Evolutionary conservation across 2,797 vertebrate genomes (phyloP).

Genomic region (Artibeus lituratus): DNA sequence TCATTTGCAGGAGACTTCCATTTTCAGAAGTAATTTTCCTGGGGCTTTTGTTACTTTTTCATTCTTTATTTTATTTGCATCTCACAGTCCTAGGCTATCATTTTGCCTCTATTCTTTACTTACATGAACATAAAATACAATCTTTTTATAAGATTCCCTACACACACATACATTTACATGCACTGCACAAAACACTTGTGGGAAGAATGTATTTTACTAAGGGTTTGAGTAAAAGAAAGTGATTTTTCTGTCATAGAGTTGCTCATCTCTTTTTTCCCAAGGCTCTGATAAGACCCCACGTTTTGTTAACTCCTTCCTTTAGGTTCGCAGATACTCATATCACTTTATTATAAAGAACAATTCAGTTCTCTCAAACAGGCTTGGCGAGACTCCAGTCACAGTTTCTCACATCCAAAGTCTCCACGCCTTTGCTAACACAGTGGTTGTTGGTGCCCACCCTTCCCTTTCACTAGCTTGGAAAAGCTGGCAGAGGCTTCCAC

Average conservation of each 20-base stretch:
- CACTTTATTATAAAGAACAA: not conserved
- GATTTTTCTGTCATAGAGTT: not conserved
- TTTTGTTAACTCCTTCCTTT: not conserved
- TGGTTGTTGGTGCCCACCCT: not conserved
- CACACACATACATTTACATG: not conserved
- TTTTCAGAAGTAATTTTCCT: slow-evolving; percentile 2
- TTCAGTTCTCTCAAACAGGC: not conserved
- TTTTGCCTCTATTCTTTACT: not conserved
- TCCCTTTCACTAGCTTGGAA: not conserved
- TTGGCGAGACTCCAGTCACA: not conserved
- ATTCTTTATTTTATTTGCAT: not conserved
- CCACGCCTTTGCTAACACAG: not conserved
- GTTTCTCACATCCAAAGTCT: not conserved
- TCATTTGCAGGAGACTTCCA: not conserved
- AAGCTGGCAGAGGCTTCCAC: not conserved
- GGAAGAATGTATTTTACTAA: not conserved
- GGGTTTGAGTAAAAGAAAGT: not conserved
- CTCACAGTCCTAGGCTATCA: not conserved
- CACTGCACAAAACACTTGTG: not conserved
- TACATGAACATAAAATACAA: not conserved
- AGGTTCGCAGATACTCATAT: not conserved
- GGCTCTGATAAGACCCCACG: not conserved
- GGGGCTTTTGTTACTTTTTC: not conserved
- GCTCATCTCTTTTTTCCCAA: not conserved
- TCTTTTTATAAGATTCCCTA: not conserved